These are phyloP conservation scores for Trichacis sp. DNA, from an alignment of 2,888 invertebrate species.

Conservation along the genomic window DNA sequence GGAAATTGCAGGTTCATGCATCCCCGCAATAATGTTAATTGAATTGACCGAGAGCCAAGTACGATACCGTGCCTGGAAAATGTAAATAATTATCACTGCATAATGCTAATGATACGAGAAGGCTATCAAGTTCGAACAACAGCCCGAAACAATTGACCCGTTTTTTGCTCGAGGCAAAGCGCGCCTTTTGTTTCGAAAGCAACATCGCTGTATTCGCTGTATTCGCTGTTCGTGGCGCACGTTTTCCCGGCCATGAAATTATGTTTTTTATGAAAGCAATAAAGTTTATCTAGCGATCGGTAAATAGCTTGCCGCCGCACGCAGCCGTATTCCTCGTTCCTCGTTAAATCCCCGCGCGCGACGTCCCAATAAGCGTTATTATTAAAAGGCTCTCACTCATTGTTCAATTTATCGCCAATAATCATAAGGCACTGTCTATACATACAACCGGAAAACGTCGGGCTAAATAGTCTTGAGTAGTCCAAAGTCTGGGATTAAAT, in stretches of 20 bases:
- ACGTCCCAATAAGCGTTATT: background rate
- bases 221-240: background rate
- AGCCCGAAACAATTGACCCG: conserved; percentile 1
- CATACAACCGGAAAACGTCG: too few species aligned
- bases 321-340: background rate
- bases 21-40: too few species aligned
- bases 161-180: background rate
- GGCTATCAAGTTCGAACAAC: background rate
- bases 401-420: background rate
- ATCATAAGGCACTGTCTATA: too few species aligned
- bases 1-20: too few species aligned
- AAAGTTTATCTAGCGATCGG: background rate
- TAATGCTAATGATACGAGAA: too few species aligned
- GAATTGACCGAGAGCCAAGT: too few species aligned
- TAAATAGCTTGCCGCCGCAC: background rate
- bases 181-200: background rate
- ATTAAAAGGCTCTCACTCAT: background rate
- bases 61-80: too few species aligned
- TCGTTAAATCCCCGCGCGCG: background rate
- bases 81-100: background rate
- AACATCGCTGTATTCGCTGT: too few species aligned
- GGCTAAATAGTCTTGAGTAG: too few species aligned
- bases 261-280: background rate
- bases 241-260: background rate
- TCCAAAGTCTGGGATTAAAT: too few species aligned